phyloP scores from a whole-genome alignment of 2,113 vertebrate genomes.

The Circaetus cinerascens region DNA sequence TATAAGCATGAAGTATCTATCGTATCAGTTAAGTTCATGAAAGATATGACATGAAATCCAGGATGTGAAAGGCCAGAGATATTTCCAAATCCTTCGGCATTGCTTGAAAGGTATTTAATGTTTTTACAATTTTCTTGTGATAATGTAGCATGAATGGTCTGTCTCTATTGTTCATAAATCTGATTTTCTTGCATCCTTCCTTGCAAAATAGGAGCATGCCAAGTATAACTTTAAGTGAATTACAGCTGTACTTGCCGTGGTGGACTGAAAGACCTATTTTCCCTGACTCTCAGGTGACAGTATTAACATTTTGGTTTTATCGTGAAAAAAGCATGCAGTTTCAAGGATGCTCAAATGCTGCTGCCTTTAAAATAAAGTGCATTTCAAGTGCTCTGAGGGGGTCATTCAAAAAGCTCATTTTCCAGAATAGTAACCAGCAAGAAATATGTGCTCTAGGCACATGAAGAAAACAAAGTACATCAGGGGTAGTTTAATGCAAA shows the following conservation, averaged over 20 bases:
- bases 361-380: background rate
- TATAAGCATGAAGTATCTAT: background rate
- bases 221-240: background rate
- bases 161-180: background rate
- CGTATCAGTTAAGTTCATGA: background rate
- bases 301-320: background rate
- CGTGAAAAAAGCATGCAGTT: background rate
- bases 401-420: constrained; percentile 12
- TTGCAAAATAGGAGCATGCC: background rate
- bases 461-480: background rate
- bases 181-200: background rate
- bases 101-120: background rate
- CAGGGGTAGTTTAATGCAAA: background rate
- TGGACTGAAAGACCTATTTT: background rate
- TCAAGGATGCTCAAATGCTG: background rate
- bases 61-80: background rate
- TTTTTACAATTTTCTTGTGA: background rate
- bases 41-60: background rate
- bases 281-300: background rate
- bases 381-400: background rate
- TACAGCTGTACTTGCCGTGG: background rate
- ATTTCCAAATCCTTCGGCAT: background rate
- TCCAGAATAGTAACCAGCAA: background rate
- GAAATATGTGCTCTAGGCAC: background rate
- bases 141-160: background rate